A percentile compares a stretch with the other conserved stretches of the same genome.
phyloP scores from a whole-genome alignment of 2,113 vertebrate genomes.

The Myrmecobius fasciatus region DNA sequence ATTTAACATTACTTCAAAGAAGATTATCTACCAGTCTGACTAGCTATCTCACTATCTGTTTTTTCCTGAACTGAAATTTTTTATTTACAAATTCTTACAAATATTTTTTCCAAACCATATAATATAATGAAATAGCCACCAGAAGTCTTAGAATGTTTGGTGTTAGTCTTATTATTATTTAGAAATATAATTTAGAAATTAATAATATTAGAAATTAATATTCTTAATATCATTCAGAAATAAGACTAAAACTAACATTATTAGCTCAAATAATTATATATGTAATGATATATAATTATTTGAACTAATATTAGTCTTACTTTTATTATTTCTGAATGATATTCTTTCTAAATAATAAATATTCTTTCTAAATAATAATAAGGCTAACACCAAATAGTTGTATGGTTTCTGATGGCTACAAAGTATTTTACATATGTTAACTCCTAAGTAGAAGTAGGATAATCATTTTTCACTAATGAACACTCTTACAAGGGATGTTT shows the following conservation, averaged over 20 bases:
- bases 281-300: no score
- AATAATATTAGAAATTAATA: no score
- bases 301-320: no score
- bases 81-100: slow-evolving; percentile 15
- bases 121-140: slow-evolving; percentile 21
- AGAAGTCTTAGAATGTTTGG: background rate
- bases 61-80: background rate
- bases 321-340: no score
- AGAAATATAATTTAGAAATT: background rate
- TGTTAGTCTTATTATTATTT: background rate
- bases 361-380: background rate
- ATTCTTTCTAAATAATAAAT: background rate
- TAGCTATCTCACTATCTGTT: slow-evolving; percentile 11
- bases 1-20: slow-evolving; percentile 54
- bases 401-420: background rate
- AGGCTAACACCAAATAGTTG: background rate
- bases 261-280: no score
- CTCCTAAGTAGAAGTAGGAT: slow-evolving; percentile 16
- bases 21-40: background rate
- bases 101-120: slow-evolving; percentile 48
- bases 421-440: background rate
- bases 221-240: no score
- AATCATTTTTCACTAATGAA: slow-evolving; percentile 3
- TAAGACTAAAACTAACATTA: no score
- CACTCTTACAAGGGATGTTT: background rate